Evolutionary conservation across 2,797 vertebrate genomes (phyloP).

Genomic region (Garrulus glandarius): DNA sequence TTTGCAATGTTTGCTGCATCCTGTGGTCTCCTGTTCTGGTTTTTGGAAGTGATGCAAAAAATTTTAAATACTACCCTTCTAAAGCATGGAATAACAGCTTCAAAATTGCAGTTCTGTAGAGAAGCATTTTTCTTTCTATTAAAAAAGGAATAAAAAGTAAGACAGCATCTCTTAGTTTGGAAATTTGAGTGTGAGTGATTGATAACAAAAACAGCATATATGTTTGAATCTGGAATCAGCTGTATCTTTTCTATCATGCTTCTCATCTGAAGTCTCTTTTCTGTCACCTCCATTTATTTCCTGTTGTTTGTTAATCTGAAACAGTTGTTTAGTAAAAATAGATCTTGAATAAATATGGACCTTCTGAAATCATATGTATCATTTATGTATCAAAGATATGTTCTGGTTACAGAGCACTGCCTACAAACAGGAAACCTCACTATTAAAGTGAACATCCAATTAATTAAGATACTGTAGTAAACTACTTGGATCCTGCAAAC

Average conservation of each 20-base stretch:
- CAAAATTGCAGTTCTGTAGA: background rate
- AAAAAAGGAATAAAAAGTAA: conserved; percentile 4
- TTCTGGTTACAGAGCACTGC: conserved; percentile 15
- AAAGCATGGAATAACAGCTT: background rate
- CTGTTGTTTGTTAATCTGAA: conserved; percentile 33
- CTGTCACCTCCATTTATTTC: conserved; percentile 19
- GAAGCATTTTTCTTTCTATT: background rate
- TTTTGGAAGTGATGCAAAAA: background rate
- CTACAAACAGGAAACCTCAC: conserved; percentile 55
- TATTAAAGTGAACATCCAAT: conserved; percentile 61
- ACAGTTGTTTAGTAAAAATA: conserved; percentile 42
- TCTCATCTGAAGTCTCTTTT: conserved; percentile 33
- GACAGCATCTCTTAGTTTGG: background rate
- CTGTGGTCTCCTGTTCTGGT: background rate
- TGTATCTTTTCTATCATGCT: background rate
- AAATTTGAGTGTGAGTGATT: background rate
- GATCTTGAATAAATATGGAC: background rate
- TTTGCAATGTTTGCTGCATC: background rate
- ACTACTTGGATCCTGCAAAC: conserved; percentile 60
- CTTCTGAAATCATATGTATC: conserved; percentile 2
- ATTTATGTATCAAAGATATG: conserved; percentile 17
- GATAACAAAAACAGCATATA: conserved; percentile 19
- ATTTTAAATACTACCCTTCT: background rate
- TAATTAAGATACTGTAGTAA: conserved; percentile 64
- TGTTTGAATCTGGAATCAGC: conserved; percentile 29